Evolutionary conservation across 2,888 invertebrate genomes (phyloP), one percentile per base, ranked within the genome.

Genomic region (Drosophila rubida): DNA sequence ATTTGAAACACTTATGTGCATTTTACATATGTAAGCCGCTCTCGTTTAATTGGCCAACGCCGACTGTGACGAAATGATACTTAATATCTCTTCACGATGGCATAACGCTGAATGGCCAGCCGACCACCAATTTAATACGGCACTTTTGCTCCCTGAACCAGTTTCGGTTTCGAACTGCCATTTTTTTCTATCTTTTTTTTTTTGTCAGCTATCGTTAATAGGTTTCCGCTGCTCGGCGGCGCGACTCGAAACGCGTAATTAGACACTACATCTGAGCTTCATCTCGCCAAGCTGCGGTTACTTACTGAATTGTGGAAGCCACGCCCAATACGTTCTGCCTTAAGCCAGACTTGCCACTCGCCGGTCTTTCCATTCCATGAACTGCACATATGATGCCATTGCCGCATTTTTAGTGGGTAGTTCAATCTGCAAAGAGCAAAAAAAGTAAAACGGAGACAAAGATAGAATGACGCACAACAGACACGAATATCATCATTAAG

Each of bases 341-440:
- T 96, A 69, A 97, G 95, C 96, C 97, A 97, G 78, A 96, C 94
- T 92, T 97, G 97, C 97, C 97, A 97, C 92, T 97, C 97, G 49
- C 97, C 97, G 6, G 96, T 96, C 90, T 95, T 95, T 14, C 96
- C 96, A 90, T 96, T 97, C 97, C 97, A 97, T 55, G 96, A 96
- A 85, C 96, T 95, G 88, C 97, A 97, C 51, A 95, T 95, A 91
- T 97, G 97, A 93, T 96, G 96, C 96, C 96, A 97, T 90, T 94
- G 93, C 90, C 95, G 94, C 88, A 95, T 92, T 77, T 94, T 93
- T 71, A 95, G 89, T 49, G 95, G 95, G 90, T 95, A 95, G 91
- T 95, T 95, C 67, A 95, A 92, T 68, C 95, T 94, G 19, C 19
- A 19, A 19, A 19, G 19, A 19, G 2, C 1, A 3, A 19, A 19